Evolutionary conservation across 2,113 vertebrate genomes (phyloP), one percentile per base, ranked within the genome.

Genomic region (Pelecanus crispus): DNA sequence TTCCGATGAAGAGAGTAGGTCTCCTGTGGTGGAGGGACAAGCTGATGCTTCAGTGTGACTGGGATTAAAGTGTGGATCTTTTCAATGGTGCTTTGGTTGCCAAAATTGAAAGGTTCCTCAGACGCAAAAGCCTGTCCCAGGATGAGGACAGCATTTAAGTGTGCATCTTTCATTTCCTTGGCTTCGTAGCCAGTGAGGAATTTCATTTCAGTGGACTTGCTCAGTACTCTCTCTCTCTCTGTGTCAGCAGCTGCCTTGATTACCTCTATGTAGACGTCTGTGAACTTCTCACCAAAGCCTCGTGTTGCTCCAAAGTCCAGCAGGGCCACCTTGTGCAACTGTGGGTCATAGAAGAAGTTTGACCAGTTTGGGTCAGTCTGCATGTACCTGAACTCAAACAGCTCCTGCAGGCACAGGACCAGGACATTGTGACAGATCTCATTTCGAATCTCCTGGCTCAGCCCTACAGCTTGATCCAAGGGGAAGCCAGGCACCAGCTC

Each of bases 291-390:
- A 86, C 99, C 99, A 95, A 99, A 99, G 36, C 99, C 99, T 93
- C 99, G 98, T 0, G 99, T 99, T 47, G 99, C 99, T 91, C 99
- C 99, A 0, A 99, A 99, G 96, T 99, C 99, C 97, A 99, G 96
- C 83, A 99, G 98, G 14, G 99, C 99, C 95, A 99, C 99, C 99
- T 97, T 99, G 97, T 99, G 98, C 25, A 98, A 97, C 94, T 99
- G 98, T 0, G 99, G 99, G 74, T 99, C 99, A 4, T 99, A 99
- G 93, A 99, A 98, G 97, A 99, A 99, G 97, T 99, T 99, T 53
- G 99, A 99, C 99, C 99, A 99, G 98, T 99, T 99, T n/a, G 99
- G 99, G 93, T 99, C 99, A 1, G 99, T 99, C 98, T 99, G 99
- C 99, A 99, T 99, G 97, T 98, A 99, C 36, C 98, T 98, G 97